phyloP scores from a whole-genome alignment of 2,888 invertebrate species.

The Xylocampa areola region DNA sequence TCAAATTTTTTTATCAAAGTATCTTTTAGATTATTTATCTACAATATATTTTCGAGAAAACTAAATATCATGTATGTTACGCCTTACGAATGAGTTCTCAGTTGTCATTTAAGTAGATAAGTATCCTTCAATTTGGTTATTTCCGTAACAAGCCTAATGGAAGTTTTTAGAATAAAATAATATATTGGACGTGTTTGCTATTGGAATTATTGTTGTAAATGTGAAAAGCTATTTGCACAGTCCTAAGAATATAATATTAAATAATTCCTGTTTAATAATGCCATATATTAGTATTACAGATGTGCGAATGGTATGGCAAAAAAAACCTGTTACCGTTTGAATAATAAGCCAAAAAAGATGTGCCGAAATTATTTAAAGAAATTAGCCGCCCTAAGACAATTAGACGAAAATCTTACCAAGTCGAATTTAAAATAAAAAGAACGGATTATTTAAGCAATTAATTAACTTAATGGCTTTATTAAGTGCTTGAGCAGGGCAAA shows the following conservation, averaged over 20 bases:
- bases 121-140: not conserved
- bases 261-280: no score
- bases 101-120: no score
- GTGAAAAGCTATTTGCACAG: no score
- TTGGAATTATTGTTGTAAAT: no score
- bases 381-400: slow-evolving; percentile 7
- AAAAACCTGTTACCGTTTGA: no score
- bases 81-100: not conserved
- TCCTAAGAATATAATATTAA: no score
- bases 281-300: no score
- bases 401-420: slow-evolving; percentile 23
- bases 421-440: slow-evolving; percentile 34
- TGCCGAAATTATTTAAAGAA: slow-evolving; percentile 13
- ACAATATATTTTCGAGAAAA: no score
- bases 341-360: no score
- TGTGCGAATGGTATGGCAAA: no score
- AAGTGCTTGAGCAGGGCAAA: slow-evolving; percentile 32
- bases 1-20: not conserved
- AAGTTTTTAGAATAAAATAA: no score
- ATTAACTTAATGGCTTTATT: slow-evolving; percentile 55
- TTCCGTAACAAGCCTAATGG: not conserved
- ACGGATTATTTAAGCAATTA: slow-evolving; percentile 53
- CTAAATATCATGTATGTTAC: not conserved
- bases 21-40: not conserved
- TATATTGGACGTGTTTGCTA: no score